Evolutionary conservation across 2,888 invertebrate genomes (phyloP), one percentile per base, ranked within the genome.

Genomic region (Linyphia triangularis): DNA sequence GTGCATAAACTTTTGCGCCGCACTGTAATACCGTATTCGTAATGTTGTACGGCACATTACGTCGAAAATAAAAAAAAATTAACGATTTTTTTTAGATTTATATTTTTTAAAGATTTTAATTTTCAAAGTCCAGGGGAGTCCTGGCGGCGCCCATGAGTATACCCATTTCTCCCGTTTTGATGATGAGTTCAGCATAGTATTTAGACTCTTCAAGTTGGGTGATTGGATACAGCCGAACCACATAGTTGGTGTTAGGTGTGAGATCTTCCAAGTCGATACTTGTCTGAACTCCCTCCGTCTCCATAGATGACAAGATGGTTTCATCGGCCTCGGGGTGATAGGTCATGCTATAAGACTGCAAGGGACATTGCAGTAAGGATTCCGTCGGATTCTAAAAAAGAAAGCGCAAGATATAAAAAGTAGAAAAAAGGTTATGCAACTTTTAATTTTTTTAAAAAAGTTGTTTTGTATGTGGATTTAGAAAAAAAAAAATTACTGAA

Each of bases 91-190:
- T 59, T 13, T 19, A 59, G 9, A n/a, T 40, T 26, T 2, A 28
- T 19, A 43, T 67, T 13, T 5, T 13, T n/a, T n/a, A n/a, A n/a
- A n/a, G n/a, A n/a, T n/a, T n/a, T n/a, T n/a, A n/a, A n/a, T n/a
- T n/a, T n/a, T 73, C n/a, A n/a, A n/a, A n/a, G n/a, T n/a, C n/a
- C n/a, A n/a, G n/a, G n/a, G n/a, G n/a, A n/a, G n/a, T n/a, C n/a
- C n/a, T n/a, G n/a, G n/a, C n/a, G n/a, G n/a, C n/a, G n/a, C n/a
- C n/a, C n/a, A n/a, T n/a, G n/a, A n/a, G n/a, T n/a, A n/a, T 70
- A 89, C 89, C 69, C 70, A 82, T 51, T 70, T 89, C 85, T 26
- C 70, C 57, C 16, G 89, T 89, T 10, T 33, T 59, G 7, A 89
- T 70, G 22, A 65, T 85, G 5, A 89, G 65, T 9, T 82, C 85